phyloP scores from a whole-genome alignment of 2,797 vertebrate genomes.

The Zenarchopterus dispar region DNA sequence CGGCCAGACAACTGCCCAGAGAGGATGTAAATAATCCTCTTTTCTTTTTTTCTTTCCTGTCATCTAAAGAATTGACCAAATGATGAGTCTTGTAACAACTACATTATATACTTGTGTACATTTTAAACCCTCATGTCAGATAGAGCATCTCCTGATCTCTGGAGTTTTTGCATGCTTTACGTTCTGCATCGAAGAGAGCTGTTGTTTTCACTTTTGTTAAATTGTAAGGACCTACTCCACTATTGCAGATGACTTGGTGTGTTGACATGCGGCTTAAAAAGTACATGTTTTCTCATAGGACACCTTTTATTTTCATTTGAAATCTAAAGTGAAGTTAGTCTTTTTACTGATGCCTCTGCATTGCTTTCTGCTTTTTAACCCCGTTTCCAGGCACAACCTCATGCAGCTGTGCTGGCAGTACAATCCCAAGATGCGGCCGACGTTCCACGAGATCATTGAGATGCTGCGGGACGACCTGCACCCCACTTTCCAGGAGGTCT shows the following conservation, averaged over 20 bases:
- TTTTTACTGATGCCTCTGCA: neutral
- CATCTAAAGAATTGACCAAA: neutral
- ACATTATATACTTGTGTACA: too few species aligned
- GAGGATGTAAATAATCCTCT: slow-evolving; percentile 87
- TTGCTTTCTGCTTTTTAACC: neutral
- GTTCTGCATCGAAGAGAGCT: too few species aligned
- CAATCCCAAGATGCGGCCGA: slow-evolving; percentile 96
- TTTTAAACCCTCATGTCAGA: neutral
- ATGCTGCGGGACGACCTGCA: slow-evolving; percentile 95
- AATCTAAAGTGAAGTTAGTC: too few species aligned
- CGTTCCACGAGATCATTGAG: slow-evolving; percentile 95
- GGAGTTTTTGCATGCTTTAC: too few species aligned
- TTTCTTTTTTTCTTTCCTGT: neutral
- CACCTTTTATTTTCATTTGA: neutral
- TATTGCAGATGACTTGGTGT: too few species aligned
- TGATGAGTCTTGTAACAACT: too few species aligned
- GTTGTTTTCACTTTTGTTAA: too few species aligned
- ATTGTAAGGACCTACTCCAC: too few species aligned
- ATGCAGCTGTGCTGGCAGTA: slow-evolving; percentile 99
- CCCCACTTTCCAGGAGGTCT: slow-evolving; percentile 91
- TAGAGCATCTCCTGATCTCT: too few species aligned
- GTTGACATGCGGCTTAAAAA: too few species aligned
- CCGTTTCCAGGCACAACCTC: slow-evolving; percentile 85
- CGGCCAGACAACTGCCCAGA: slow-evolving; percentile 92
- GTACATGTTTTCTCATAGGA: too few species aligned